Conservation (phyloP, 2,797 vertebrate genomes). For the Huso huso region DNA sequence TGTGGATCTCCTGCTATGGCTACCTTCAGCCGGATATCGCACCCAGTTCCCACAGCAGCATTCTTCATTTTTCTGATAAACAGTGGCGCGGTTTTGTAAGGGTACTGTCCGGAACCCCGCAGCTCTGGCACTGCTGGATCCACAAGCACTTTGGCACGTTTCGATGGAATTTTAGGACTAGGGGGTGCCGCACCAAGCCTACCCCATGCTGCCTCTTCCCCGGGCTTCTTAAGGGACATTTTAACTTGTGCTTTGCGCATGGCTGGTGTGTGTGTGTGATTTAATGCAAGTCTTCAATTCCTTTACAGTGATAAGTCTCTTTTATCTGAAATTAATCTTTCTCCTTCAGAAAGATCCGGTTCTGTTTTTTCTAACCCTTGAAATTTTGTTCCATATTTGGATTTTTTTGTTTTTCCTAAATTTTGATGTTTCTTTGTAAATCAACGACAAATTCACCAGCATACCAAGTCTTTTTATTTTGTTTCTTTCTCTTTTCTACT, state of each 20-base stretch:
- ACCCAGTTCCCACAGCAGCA: conserved; percentile 69
- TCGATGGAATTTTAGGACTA: conserved; percentile 55
- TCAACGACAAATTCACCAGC: too few relatives aligned
- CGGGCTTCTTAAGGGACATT: conserved; percentile 25
- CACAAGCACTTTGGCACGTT: conserved; percentile 55
- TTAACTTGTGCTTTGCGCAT: conserved; percentile 50
- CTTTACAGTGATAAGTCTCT: too few relatives aligned
- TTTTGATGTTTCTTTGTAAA: too few relatives aligned
- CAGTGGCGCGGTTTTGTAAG: conserved; percentile 39
- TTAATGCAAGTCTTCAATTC: background rate
- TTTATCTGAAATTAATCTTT: too few relatives aligned
- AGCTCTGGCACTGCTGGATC: conserved; percentile 28
- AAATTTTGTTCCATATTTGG: too few relatives aligned
- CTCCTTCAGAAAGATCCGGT: too few relatives aligned
- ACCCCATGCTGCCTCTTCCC: conserved; percentile 30
- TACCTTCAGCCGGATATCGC: conserved; percentile 77
- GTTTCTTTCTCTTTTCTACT: too few relatives aligned
- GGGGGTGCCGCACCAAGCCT: conserved; percentile 38
- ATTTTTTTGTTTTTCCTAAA: too few relatives aligned
- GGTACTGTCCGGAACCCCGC: conserved; percentile 1
- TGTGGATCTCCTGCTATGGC: conserved; percentile 63
- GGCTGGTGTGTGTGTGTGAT: background rate
- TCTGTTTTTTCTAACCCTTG: too few relatives aligned
- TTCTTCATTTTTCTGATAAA: conserved; percentile 78
- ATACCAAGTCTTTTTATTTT: too few relatives aligned